Conservation (phyloP, 1,140 invertebrate species). For the Camponotus pennsylvanicus region DNA sequence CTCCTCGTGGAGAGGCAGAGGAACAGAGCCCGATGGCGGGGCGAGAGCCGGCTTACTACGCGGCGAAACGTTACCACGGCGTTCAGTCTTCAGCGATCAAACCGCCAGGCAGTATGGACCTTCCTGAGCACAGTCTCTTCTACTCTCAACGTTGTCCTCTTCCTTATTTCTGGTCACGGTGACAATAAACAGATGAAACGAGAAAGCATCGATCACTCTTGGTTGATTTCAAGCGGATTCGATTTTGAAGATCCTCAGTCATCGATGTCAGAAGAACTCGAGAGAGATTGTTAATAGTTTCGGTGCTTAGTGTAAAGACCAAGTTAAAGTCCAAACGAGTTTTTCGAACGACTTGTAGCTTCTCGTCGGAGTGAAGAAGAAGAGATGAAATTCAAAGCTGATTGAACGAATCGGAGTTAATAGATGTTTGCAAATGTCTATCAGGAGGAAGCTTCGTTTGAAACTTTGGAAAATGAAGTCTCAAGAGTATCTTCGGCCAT, state of each 20-base stretch:
- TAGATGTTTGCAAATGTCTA: slow-evolving; percentile 56
- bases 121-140: slow-evolving; percentile 69
- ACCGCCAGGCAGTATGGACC: slow-evolving; percentile 78
- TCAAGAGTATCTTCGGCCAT: not conserved
- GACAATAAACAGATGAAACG: slow-evolving; percentile 50
- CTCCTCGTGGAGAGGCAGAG: slow-evolving; percentile 69
- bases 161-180: slow-evolving; percentile 38
- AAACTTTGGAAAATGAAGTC: slow-evolving; percentile 1
- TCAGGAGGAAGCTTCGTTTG: not conserved
- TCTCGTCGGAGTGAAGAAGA: not conserved
- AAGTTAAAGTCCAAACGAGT: not conserved
- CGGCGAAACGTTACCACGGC: slow-evolving; percentile 74
- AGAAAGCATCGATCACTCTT: not conserved
- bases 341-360: not conserved
- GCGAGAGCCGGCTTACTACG: slow-evolving; percentile 79
- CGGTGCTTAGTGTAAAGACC: slow-evolving; percentile 15
- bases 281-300: not conserved
- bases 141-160: slow-evolving; percentile 24
- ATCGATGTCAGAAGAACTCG: not conserved
- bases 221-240: not conserved
- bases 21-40: slow-evolving; percentile 76
- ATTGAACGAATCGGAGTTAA: not conserved
- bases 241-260: not conserved
- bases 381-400: not conserved
- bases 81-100: slow-evolving; percentile 79